Evolutionary conservation across 2,888 invertebrate species (phyloP), one percentile per base, ranked within the genome.

Genomic region (Rotaria macrura): DNA sequence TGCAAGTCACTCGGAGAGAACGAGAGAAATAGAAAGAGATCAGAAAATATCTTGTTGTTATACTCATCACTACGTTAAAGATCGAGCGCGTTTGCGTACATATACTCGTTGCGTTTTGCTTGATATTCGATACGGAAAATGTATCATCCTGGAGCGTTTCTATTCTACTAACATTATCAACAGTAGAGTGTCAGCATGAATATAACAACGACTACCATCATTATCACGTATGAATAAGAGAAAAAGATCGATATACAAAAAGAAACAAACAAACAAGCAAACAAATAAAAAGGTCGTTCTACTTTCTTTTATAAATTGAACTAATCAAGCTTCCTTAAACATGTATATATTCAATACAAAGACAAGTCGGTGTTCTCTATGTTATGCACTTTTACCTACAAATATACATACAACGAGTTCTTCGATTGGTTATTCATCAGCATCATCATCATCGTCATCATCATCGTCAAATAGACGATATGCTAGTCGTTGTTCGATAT

Each of bases 51-150:
- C 65, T 79, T 79, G 43, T 79, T 79, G 40, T 79, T 79, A 17
- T 79, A 43, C 79, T 79, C 79, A 43, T 79, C 79, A 79, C 79
- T 79, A 23, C 23, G 17, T 43, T 79, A 79, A 79, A 79, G 40
- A 79, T 79, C 79, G 43, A 65, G 65, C 34, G 34, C 65, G 34
- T 65, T 65, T 65, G 14, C 65, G 34, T 25, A 65, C 34, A 65
- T 65, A 25, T 79, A 79, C 25, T 79, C 79, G 40, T 43, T n/a
- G 23, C 43, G n/a, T 79, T 79, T 79, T n/a, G 43, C 43, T 79
- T n/a, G 79, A 79, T 79, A 79, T 79, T 79, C 43, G 79, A 79
- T 79, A 79, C 79, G 40, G 65, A 43, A 79, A 79, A 79, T 79
- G 79, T 79, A 79, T 79, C 79, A 79, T 79, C 79, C 43, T 43